Percentiles rank a stretch among this genome's conserved stretches.
Evolutionary conservation across 2,888 invertebrate genomes (phyloP).

Genomic region (Pycnomerus fuliginosus): DNA sequence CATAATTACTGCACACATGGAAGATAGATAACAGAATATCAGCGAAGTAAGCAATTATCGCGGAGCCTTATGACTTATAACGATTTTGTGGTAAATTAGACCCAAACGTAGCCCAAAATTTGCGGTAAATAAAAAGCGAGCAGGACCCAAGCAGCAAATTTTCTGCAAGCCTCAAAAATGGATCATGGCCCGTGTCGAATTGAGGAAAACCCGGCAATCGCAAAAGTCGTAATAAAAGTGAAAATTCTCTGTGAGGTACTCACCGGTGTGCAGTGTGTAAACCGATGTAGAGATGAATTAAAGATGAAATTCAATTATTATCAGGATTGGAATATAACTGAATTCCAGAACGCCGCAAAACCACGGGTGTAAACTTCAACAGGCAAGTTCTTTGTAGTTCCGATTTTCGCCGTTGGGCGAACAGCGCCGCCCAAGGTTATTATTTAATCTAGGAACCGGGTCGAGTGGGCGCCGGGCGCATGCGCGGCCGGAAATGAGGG

Average conservation of each 20-base stretch:
- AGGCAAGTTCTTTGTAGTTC: conserved; percentile 15
- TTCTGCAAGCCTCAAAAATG: conserved; percentile 13
- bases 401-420: conserved; percentile 1
- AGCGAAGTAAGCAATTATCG: not conserved
- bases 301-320: conserved; percentile 8
- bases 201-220: conserved; percentile 18
- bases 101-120: conserved; percentile 1
- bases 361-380: conserved; percentile 48
- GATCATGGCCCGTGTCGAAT: conserved; percentile 16
- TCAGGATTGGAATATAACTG: conserved; percentile 7
- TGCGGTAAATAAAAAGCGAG: not conserved
- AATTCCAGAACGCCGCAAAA: conserved; percentile 42
- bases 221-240: conserved; percentile 3
- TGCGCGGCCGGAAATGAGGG: conserved; percentile 9
- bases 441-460: conserved; percentile 10
- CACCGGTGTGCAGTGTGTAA: conserved; percentile 10
- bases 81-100: not conserved
- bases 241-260: not conserved
- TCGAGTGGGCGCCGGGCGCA: not conserved
- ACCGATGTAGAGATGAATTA: conserved; percentile 8
- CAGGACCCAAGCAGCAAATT: conserved; percentile 6
- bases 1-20: conserved; percentile 22
- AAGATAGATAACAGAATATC: conserved; percentile 9
- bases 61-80: too few species aligned
- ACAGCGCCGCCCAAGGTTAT: conserved; percentile 14